Percentiles rank a stretch among this genome's conserved stretches.
phyloP scores from a whole-genome alignment of 2,888 invertebrate species.

The Melikaiella ostensackeni region DNA sequence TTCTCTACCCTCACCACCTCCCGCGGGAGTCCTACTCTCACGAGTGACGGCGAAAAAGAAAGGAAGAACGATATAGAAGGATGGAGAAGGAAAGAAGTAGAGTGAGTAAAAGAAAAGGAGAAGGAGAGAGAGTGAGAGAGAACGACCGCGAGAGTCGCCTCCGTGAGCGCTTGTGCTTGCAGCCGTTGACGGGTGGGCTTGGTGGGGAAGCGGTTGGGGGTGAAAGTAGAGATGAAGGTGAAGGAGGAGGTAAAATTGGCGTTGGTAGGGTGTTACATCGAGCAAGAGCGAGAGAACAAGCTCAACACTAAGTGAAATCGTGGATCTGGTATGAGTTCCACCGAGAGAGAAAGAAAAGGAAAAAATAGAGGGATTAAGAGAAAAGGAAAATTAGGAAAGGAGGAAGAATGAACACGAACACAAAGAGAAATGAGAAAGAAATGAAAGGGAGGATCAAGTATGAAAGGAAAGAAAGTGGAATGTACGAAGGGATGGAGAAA shows the following conservation, averaged over 20 bases:
- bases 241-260: slow-evolving; percentile 27
- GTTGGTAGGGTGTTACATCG: slow-evolving; percentile 42
- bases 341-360: slow-evolving; percentile 4
- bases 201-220: slow-evolving; percentile 41
- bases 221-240: slow-evolving; percentile 16
- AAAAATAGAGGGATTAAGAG: not conserved
- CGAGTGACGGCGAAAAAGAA: slow-evolving; percentile 37
- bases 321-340: not conserved
- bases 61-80: slow-evolving; percentile 37
- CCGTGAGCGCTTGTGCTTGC: slow-evolving; percentile 50
- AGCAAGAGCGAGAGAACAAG: slow-evolving; percentile 36
- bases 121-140: not conserved
- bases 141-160: slow-evolving; percentile 47
- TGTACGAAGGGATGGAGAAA: not conserved
- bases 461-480: not conserved
- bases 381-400: not conserved
- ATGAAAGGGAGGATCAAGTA: not conserved
- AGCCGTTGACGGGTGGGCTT: slow-evolving; percentile 45
- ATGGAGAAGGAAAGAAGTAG: slow-evolving; percentile 22
- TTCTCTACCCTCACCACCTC: slow-evolving; percentile 39
- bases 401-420: not conserved
- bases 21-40: not conserved
- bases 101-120: not conserved
- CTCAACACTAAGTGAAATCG: not conserved
- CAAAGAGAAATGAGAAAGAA: not conserved